Conservation (phyloP, 2,113 vertebrate genomes). For the Myotis brandtii region DNA sequence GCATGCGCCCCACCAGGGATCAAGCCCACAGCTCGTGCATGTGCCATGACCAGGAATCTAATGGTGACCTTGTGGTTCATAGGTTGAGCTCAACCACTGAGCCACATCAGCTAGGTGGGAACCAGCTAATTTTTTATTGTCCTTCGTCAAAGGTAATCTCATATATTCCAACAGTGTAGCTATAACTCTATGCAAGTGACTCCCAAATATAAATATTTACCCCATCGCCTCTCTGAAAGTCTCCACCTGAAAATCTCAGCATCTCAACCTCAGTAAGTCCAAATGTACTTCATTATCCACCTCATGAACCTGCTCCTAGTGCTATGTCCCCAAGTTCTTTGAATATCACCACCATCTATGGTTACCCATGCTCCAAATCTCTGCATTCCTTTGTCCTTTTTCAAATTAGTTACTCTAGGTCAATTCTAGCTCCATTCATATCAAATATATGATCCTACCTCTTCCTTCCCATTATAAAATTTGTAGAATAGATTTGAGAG, state of each 20-base stretch:
- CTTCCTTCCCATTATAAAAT: not conserved
- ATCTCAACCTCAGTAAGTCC: not conserved
- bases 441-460: not conserved
- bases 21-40: no score
- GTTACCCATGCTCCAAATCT: not conserved
- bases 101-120: no score
- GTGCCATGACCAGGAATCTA: no score
- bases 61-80: no score
- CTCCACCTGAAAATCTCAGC: not conserved
- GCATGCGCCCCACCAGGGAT: no score
- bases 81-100: no score
- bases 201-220: not conserved
- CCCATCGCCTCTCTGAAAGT: not conserved
- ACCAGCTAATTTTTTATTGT: not conserved
- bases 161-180: not conserved
- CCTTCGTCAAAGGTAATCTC: not conserved
- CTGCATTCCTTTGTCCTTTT: not conserved
- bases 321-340: not conserved
- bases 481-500: not conserved
- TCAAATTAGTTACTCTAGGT: constrained; percentile 1
- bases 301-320: not conserved
- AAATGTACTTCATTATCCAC: not conserved
- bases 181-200: not conserved
- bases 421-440: not conserved
- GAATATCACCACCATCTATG: no score